A percentile compares a stretch with the other conserved stretches of the same genome.
These are phyloP conservation scores for Oryzaephilus surinamensis DNA, from an alignment of 1,140 invertebrate genomes.

Conservation along the genomic window DNA sequence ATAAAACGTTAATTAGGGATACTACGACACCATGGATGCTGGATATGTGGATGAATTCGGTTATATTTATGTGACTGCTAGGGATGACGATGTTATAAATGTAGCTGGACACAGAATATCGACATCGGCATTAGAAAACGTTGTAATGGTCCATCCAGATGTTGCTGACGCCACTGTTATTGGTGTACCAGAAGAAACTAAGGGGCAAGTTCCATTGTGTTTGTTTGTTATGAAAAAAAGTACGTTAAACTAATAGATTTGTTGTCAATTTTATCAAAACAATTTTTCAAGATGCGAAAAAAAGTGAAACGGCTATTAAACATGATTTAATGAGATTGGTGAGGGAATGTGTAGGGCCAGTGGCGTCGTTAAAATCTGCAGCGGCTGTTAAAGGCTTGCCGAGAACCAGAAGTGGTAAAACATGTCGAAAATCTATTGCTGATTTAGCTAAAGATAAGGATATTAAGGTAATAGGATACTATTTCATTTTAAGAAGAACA, in stretches of 20 bases:
- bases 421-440: slow-evolving; percentile 73
- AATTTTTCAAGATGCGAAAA: slow-evolving; percentile 38
- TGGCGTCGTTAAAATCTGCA: slow-evolving; percentile 73
- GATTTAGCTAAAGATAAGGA: slow-evolving; percentile 68
- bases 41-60: slow-evolving; percentile 76
- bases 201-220: slow-evolving; percentile 82
- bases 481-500: not conserved
- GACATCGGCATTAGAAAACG: slow-evolving; percentile 80
- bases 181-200: slow-evolving; percentile 77
- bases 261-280: slow-evolving; percentile 14
- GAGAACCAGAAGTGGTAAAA: slow-evolving; percentile 50
- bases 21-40: slow-evolving; percentile 92
- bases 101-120: slow-evolving; percentile 86
- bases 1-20: slow-evolving; percentile 71
- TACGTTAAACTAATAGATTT: slow-evolving; percentile 28
- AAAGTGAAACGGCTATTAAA: slow-evolving; percentile 48
- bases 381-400: slow-evolving; percentile 69
- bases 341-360: slow-evolving; percentile 73
- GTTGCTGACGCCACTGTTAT: slow-evolving; percentile 78
- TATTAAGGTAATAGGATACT: slow-evolving; percentile 47
- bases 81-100: slow-evolving; percentile 94
- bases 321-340: slow-evolving; percentile 61
- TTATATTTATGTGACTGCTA: slow-evolving; percentile 76
- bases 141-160: slow-evolving; percentile 69
- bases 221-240: slow-evolving; percentile 63